phyloP scores from a whole-genome alignment of 2,113 vertebrate genomes.

The Hemiprocne comata region DNA sequence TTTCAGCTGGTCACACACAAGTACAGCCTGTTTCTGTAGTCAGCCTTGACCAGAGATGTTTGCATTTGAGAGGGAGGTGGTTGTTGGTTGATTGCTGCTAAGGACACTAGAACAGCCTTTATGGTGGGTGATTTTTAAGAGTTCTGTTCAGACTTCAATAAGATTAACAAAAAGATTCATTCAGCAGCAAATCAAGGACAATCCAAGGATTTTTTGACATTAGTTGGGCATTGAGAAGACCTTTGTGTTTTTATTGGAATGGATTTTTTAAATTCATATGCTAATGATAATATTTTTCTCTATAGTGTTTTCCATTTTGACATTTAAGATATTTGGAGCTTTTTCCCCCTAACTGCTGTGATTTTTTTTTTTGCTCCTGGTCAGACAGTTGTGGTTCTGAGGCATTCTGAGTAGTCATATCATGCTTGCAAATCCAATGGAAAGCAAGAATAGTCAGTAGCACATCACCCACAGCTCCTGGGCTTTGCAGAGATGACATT shows the following conservation, averaged over 20 bases:
- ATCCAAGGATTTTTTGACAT: neutral
- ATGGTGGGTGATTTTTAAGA: neutral
- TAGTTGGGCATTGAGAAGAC: neutral
- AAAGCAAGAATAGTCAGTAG: neutral
- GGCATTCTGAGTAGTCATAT: accelerated
- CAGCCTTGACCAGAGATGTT: neutral
- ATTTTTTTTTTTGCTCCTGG: neutral
- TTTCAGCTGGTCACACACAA: neutral
- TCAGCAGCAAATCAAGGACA: accelerated
- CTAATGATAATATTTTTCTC: neutral
- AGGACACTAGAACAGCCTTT: neutral
- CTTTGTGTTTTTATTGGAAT: neutral
- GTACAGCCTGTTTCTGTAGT: neutral
- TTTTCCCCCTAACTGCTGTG: neutral
- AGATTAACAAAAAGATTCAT: neutral
- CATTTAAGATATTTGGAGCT: neutral
- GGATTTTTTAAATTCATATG: neutral
- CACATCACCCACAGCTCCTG: neutral
- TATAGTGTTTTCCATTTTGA: neutral
- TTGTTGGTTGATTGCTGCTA: neutral
- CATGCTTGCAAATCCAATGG: neutral
- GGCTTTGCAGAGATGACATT: neutral
- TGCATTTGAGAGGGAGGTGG: neutral
- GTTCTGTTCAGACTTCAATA: neutral
- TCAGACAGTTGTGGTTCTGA: neutral